Percentiles rank a stretch among this genome's conserved stretches.
Evolutionary conservation across 1,140 invertebrate species (phyloP).

Genomic region (Diorhabda sublineata): DNA sequence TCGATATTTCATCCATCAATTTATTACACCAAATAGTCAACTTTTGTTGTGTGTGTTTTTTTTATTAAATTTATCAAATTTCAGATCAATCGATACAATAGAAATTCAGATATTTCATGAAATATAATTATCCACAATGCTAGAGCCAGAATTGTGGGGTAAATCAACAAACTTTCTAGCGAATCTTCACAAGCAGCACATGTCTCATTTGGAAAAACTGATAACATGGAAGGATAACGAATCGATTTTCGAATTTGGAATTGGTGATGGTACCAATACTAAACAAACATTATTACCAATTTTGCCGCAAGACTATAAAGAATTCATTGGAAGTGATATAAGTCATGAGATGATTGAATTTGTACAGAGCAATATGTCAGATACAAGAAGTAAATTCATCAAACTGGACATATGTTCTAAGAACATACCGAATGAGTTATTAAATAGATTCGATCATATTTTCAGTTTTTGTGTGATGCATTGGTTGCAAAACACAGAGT

Average conservation of each 20-base stretch:
- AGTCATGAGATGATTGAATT: neutral
- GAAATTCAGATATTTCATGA: no score
- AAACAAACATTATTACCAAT: neutral
- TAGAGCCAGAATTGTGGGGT: slow-evolving; percentile 9
- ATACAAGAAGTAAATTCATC: slow-evolving; percentile 3
- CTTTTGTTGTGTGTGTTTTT: no score
- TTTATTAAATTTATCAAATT: no score
- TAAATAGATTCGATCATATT: slow-evolving; percentile 9
- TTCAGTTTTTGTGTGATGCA: slow-evolving; percentile 13
- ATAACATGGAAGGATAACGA: slow-evolving; percentile 9
- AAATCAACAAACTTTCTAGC: neutral
- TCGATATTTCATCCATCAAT: no score
- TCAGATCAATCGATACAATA: no score
- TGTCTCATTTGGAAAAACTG: slow-evolving; percentile 1
- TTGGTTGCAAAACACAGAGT: slow-evolving; percentile 12
- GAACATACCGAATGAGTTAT: neutral
- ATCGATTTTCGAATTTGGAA: slow-evolving; percentile 14
- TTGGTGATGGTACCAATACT: slow-evolving; percentile 8
- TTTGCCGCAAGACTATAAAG: slow-evolving; percentile 5
- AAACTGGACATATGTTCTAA: neutral
- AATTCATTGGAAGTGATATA: slow-evolving; percentile 8
- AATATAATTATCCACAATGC: neutral
- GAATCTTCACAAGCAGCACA: neutral
- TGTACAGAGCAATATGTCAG: neutral
- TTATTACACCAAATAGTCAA: no score